phyloP scores from a whole-genome alignment of 1,140 invertebrate genomes.

The Nebria ingens region DNA sequence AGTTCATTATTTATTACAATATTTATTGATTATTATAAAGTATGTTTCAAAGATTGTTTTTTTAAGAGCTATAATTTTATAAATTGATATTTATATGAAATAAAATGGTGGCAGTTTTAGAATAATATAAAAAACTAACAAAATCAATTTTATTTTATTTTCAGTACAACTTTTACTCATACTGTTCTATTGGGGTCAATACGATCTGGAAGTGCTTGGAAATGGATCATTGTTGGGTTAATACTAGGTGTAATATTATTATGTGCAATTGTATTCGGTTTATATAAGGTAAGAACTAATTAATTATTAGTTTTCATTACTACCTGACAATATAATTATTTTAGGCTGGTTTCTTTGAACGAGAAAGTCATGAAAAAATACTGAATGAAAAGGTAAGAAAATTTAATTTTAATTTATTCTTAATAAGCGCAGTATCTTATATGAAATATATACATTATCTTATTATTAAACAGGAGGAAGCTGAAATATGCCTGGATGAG shows the following conservation, averaged over 20 bases:
- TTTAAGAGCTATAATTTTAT: background rate
- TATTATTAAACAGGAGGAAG: too few relatives aligned
- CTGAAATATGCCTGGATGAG: too few relatives aligned
- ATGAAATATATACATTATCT: too few relatives aligned
- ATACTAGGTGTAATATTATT: slow-evolving; percentile 8
- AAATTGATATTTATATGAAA: background rate
- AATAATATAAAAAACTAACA: too few relatives aligned
- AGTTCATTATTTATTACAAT: too few relatives aligned
- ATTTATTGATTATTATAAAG: too few relatives aligned
- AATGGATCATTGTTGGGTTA: slow-evolving; percentile 11
- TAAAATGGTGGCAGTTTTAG: too few relatives aligned
- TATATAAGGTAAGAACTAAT: slow-evolving; percentile 6
- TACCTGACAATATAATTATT: background rate
- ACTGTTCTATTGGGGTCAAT: background rate
- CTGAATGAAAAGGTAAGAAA: slow-evolving; percentile 10
- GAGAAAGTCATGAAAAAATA: slow-evolving; percentile 12
- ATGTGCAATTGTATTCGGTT: slow-evolving; percentile 1
- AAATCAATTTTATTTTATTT: background rate
- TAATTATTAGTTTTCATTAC: background rate
- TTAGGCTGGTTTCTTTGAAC: slow-evolving; percentile 11
- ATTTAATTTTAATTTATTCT: background rate
- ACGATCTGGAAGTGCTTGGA: background rate
- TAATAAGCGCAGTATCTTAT: too few relatives aligned
- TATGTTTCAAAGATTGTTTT: background rate
- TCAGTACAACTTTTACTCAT: slow-evolving; percentile 4